A percentile compares a stretch with the other conserved stretches of the same genome.
These are phyloP conservation scores for Drosophila athabasca DNA, from an alignment of 1,140 invertebrate species.

Conservation along the genomic window DNA sequence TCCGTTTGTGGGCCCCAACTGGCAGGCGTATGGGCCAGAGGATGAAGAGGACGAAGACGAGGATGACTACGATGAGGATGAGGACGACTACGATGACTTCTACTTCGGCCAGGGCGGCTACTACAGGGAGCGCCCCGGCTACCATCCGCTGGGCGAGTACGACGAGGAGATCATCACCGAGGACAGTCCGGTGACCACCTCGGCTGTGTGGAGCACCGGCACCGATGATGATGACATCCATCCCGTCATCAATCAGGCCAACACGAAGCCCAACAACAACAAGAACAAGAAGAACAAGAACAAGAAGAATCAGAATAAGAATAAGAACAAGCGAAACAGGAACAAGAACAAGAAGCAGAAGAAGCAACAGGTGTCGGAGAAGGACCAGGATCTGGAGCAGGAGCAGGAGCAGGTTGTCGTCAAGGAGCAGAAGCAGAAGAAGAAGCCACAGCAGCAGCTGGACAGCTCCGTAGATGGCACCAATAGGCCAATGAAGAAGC, in stretches of 20 bases:
- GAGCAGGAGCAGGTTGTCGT: background rate
- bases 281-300: constrained; percentile 37
- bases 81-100: constrained; percentile 41
- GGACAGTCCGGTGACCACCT: constrained; percentile 38
- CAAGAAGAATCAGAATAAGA: constrained; percentile 23
- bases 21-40: constrained; percentile 6
- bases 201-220: constrained; percentile 65
- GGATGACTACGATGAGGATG: constrained; percentile 31
- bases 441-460: constrained; percentile 8
- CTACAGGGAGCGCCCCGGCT: constrained; percentile 21
- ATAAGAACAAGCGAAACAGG: constrained; percentile 9
- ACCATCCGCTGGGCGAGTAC: constrained; percentile 36
- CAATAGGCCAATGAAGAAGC: constrained; percentile 25
- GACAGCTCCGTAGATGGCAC: constrained; percentile 11
- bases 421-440: constrained; percentile 19
- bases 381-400: constrained; percentile 20
- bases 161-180: constrained; percentile 53
- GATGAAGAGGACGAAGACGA: constrained; percentile 19
- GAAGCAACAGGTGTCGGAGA: background rate
- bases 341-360: constrained; percentile 24
- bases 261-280: constrained; percentile 33
- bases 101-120: constrained; percentile 35
- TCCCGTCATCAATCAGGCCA: constrained; percentile 43
- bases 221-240: constrained; percentile 45
- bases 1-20: constrained; percentile 17